Evolutionary conservation across 2,797 vertebrate genomes (phyloP).

Genomic region (Hippocampus kuda): DNA sequence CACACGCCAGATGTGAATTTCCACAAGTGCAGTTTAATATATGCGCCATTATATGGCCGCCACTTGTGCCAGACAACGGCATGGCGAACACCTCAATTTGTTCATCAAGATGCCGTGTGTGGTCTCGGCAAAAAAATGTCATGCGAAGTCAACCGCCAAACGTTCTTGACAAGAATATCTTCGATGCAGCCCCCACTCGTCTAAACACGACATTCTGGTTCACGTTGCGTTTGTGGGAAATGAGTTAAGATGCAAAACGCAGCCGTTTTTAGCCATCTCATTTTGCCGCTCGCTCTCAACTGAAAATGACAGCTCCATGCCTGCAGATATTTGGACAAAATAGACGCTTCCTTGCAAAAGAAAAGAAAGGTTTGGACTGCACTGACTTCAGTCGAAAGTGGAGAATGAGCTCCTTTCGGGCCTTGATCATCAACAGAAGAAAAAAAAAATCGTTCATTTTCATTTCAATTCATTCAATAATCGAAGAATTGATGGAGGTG

Average conservation of each 20-base stretch:
- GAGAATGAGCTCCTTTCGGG: conserved; percentile 72
- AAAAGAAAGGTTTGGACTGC: conserved; percentile 70
- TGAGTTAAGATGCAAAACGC: too few relatives aligned
- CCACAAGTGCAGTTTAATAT: conserved; percentile 77
- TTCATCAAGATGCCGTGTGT: background rate
- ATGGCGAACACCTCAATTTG: background rate
- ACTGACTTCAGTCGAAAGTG: conserved; percentile 72
- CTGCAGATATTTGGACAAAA: conserved; percentile 66
- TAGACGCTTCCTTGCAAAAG: conserved; percentile 62
- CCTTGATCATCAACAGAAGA: conserved; percentile 67
- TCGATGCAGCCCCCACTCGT: too few relatives aligned
- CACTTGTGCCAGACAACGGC: conserved; percentile 30
- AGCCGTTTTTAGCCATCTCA: too few relatives aligned
- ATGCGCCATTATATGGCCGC: conserved; percentile 35
- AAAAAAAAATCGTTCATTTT: conserved; percentile 56
- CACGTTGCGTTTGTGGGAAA: too few relatives aligned
- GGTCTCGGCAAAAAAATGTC: background rate
- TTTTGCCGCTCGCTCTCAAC: too few relatives aligned
- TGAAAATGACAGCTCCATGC: conserved; percentile 37
- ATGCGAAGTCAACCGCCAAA: background rate
- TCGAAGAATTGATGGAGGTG: conserved; percentile 38
- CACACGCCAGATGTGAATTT: conserved; percentile 89
- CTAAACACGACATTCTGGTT: too few relatives aligned
- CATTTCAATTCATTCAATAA: conserved; percentile 44
- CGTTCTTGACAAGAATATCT: too few relatives aligned